Evolutionary conservation across 2,797 vertebrate species (phyloP), one percentile per base, ranked within the genome.

Genomic region (Synaphobranchus kaupii): DNA sequence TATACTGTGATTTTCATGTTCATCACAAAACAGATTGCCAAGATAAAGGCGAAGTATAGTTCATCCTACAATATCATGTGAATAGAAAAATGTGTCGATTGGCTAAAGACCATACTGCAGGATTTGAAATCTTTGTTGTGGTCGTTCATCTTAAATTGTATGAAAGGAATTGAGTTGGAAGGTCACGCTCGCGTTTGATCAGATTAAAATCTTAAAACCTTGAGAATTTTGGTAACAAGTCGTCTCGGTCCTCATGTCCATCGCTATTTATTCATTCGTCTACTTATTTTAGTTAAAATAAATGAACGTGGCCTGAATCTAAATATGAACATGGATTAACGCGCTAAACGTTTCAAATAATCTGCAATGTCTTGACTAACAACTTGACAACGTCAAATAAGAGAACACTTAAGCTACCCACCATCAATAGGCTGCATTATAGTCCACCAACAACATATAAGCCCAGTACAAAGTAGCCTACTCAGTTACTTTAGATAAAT

Each of bases 141-240:
- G 76, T 76, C 50, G 60, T 86, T 58, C 60, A 20, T 13, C 66
- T 85, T 60, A 83, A 83, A 34, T 85, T 73, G 47, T 82, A 31
- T 54, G 47, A 48, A 47, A 28, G 39, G 81, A 66, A 82, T 86
- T 88, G 78, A 71, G 22, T 86, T n/a, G 82, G 88, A 84, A 92
- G 91, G 92, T 92, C 91, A 92, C 39, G 52, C 60, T 76, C 7
- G 47, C 90, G 71, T 66, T 78, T 50, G 25, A 88, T 52, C 66
- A 58, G 22, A 66, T 85, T 83, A 84, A 87, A 58, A 85, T 86
- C 52, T 56, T 54, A 56, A 83, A 83, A 83, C 52, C 81, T 4
- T 83, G 28, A 34, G n/a, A 83, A 54, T 83, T 56, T 54, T 15
- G 10, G 25, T 10, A 52, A 52, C 47, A 28, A 10, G 3, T 54